A percentile compares a stretch with the other conserved stretches of the same genome.
Evolutionary conservation across 2,113 vertebrate genomes (phyloP).

Genomic region (Electrona antarctica): DNA sequence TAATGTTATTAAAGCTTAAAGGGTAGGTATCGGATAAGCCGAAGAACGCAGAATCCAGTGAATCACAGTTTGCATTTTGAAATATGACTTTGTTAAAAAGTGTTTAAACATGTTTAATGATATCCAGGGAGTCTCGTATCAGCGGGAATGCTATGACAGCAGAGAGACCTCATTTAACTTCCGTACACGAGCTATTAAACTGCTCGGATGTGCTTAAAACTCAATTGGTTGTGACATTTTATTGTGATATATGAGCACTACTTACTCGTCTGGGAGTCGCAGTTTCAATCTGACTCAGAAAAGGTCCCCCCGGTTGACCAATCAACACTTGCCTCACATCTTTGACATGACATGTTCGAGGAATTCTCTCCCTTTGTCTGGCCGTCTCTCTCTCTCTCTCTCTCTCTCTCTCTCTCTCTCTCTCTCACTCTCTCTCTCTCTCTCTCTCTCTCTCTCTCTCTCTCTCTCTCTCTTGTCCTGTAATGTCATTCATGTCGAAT

Average conservation of each 20-base stretch:
- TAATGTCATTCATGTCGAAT: too few relatives aligned
- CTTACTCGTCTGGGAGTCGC: conserved; percentile 26
- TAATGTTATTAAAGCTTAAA: too few relatives aligned
- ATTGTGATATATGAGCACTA: background rate
- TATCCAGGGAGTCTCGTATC: conserved; percentile 1
- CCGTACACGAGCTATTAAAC: conserved; percentile 6
- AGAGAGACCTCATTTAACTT: background rate
- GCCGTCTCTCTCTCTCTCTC: conserved; percentile 26
- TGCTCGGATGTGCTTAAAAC: conserved; percentile 19
- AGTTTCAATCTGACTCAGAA: background rate
- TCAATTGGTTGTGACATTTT: background rate
- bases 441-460: conserved; percentile 25
- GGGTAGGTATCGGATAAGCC: background rate
- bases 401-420: conserved; percentile 7
- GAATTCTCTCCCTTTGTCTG: background rate
- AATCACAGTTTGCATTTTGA: conserved; percentile 21
- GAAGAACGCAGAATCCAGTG: conserved; percentile 1
- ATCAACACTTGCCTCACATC: conserved; percentile 16
- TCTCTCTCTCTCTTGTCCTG: conserved; percentile 35
- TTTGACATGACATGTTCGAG: background rate
- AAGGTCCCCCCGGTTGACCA: conserved; percentile 1
- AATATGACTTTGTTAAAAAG: conserved; percentile 17
- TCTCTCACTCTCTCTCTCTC: conserved; percentile 7
- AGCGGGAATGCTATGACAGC: background rate
- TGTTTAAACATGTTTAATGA: background rate